Base-by-base conservation (phyloP, 2,113 vertebrate species). In the Alethe castanea region DNA sequence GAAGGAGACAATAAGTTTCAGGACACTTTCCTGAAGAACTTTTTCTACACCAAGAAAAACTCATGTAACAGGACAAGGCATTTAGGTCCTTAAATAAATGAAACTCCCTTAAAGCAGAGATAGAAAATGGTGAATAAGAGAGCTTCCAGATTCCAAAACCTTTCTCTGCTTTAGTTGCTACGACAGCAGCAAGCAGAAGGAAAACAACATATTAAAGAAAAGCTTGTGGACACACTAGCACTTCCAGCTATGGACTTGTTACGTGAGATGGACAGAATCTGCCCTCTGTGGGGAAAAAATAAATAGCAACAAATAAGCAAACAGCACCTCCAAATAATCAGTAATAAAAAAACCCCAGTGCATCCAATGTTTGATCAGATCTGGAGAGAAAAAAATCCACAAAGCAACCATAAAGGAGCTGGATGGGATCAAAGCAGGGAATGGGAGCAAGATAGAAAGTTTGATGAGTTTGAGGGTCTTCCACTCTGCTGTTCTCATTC, bases 381-480 rank as follows among this genome's bases (percentile, higher is more conserved):
- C 15, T 38, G 33, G 74, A 59, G 5, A 64, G 25, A 33, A 19
- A 35, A 57, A 74, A 38, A 48, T 11, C 14, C 29, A 48, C 14
- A 66, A 33, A 28, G 6, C 8, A 33, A 22, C 1, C 6, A 29
- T 6, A 61, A 53, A 33, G 11, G 31, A 92, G 4, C 8, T 87
- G 48, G 31, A 87, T 6, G 6, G 25, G 7, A 47, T 12, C 18
- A 67, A 69, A 83, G 18, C 0, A 0, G 8, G 18, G 19, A 74
- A 40, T 9, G 11, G 19, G n/a, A 56, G 11, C 36, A 72, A 65
- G 22, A 22, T 59, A 35, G 31, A 47, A 54, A 16, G 8, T n/a
- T 19, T 11, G 22, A 26, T 25, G 42, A 23, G 18, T 83, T 22
- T 59, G 50, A 64, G 17, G 16, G 25, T 54, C 70, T 96, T 76